Evolutionary conservation across 2,113 vertebrate genomes (phyloP).

Genomic region (Toxostoma redivivum): DNA sequence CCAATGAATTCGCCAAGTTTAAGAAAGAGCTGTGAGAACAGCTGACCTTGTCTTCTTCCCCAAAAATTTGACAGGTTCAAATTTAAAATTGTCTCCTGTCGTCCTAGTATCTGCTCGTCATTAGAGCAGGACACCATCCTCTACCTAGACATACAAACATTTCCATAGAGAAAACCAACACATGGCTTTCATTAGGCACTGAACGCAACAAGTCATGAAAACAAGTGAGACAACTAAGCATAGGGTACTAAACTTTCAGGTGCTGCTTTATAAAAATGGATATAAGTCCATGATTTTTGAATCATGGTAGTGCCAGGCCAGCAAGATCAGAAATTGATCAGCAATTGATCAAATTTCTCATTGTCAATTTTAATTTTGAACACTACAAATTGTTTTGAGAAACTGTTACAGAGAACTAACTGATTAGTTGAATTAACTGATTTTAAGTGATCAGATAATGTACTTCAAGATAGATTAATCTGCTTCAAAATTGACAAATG

Average conservation of each 20-base stretch:
- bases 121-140: neutral
- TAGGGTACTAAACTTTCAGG: neutral
- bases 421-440: neutral
- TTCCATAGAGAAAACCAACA: neutral
- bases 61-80: neutral
- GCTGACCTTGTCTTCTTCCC: neutral
- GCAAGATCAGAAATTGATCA: too few relatives aligned
- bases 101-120: neutral
- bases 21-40: neutral
- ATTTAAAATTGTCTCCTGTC: neutral
- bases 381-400: neutral
- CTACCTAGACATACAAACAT: neutral
- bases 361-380: neutral
- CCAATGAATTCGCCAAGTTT: neutral
- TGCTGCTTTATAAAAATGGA: neutral
- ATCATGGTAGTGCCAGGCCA: neutral
- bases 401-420: neutral
- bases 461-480: neutral
- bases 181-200: neutral
- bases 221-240: neutral
- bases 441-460: neutral
- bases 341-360: neutral
- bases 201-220: fast-evolving
- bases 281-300: neutral
- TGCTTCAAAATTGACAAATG: neutral